Evolutionary conservation across 2,113 vertebrate species (phyloP), one percentile per base, ranked within the genome.

Genomic region (Trochalopteron elliotii): DNA sequence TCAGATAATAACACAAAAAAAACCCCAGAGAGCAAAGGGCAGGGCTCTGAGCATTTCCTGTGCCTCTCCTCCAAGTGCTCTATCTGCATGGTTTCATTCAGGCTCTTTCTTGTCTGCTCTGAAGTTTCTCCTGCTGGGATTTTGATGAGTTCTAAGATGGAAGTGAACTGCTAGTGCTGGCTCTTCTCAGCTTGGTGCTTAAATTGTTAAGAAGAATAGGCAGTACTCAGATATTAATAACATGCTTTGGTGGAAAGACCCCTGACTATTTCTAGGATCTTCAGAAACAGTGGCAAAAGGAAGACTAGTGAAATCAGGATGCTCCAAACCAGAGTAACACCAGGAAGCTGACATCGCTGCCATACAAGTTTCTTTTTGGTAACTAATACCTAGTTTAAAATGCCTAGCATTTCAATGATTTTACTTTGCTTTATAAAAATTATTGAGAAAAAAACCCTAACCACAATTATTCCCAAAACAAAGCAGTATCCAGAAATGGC

Each of bases 401-500:
- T 37, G 11, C 15, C 45, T 68, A 83, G 14, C 27, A 77, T 76
- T 93, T 53, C 72, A 83, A 69, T 63, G 49, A 90, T 81, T 94
- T 83, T 92, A 35, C 49, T 94, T 72, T 67, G 59, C 17, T 67
- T 90, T 90, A 40, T 82, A 91, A 78, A 22, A 23, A 80, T 18
- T 59, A 60, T 0, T 60, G 64, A 71, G 65, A 53, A 90, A 89
- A 76, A 33, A 10, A 2, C 1, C 4, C 27, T 60, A 60, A 45
- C 83, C 72, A 27, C 49, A 95, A 92, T 94, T 95, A 93, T 61
- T 83, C 84, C 35, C 42, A 50, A 96, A 97, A 90, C 55, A 91
- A 82, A 90, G 45, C n/a, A 87, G 56, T 79, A 89, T 93, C 57
- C 81, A 97, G 69, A 94, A 93, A 87, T 15, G 9, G 30, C 42